Evolutionary conservation across 1,140 invertebrate species (phyloP), one percentile per base, ranked within the genome.

Genomic region (Drosophila ercepeae): DNA sequence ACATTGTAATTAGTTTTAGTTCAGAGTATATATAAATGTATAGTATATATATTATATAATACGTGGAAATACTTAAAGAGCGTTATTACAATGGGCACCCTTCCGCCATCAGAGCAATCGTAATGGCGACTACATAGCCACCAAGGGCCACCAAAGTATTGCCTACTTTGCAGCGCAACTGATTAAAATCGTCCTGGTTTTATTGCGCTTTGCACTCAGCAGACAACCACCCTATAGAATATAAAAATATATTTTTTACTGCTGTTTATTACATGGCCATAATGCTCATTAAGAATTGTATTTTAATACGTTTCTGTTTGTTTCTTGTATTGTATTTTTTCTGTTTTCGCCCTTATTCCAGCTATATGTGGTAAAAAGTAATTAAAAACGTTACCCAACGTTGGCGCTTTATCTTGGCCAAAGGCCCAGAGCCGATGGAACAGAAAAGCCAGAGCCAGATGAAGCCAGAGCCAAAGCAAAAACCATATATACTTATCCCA

Each of bases 261-360:
- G 59, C 59, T 76, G 67, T 77, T 78, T 79, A 84, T 84, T 84
- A 78, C 64, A 75, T 54, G 71, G 81, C 60, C 71, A 86, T 83
- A 86, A 79, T 84, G 60, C 81, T 83, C 81, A 83, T 86, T 83
- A 84, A 84, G 67, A 73, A 86, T 88, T 76, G 63, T 77, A 86
- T 84, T 86, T 63, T 79, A 73, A 86, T 79, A 59, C 58, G 65
- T 44, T 75, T 73, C 63, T 46, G 52, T 41, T 77, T 54, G 46
- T 82, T 64, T 65, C 44, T n/a, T n/a, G n/a, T n/a, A n/a, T n/a
- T 55, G 68, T 83, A 59, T 50, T 52, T 67, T 54, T 39, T 61
- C 44, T 45, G 50, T 27, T 11, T 14, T 7, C 57, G 55, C 36
- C 11, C 23, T 58, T 53, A 34, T 63, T 53, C 61, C 54, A 45